Conservation (phyloP, 2,888 invertebrate genomes). For the Trilocha varians region DNA sequence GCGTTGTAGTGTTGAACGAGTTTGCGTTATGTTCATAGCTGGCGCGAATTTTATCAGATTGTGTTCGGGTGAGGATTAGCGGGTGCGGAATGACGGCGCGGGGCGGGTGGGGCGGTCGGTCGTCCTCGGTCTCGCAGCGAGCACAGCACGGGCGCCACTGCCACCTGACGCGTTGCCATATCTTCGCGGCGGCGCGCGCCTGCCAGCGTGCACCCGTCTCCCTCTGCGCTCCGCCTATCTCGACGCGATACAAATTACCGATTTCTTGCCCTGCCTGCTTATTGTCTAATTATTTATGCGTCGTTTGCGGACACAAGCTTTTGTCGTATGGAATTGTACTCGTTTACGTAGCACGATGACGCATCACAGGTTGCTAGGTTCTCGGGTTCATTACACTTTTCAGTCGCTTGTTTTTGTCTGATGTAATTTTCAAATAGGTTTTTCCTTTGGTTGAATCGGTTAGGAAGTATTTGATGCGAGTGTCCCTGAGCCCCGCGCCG, state of each 20-base stretch:
- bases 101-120: slow-evolving; percentile 43
- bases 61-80: slow-evolving; percentile 67
- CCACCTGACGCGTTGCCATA: slow-evolving; percentile 72
- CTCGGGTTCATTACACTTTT: slow-evolving; percentile 61
- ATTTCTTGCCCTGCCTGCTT: slow-evolving; percentile 69
- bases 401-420: slow-evolving; percentile 5
- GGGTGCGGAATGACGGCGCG: slow-evolving; percentile 42
- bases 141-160: slow-evolving; percentile 60
- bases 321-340: slow-evolving; percentile 59
- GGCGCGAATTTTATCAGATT: slow-evolving; percentile 73
- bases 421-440: background rate
- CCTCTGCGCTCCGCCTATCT: slow-evolving; percentile 63
- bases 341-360: slow-evolving; percentile 44
- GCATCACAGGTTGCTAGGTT: slow-evolving; percentile 51
- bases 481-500: background rate
- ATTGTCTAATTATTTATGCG: slow-evolving; percentile 72
- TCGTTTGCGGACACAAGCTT: slow-evolving; percentile 54
- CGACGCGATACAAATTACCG: slow-evolving; percentile 67
- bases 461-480: background rate
- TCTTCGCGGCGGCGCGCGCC: slow-evolving; percentile 55
- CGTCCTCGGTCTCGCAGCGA: slow-evolving; percentile 49
- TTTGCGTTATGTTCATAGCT: slow-evolving; percentile 71
- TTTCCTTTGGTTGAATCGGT: background rate
- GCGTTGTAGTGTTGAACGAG: slow-evolving; percentile 60
- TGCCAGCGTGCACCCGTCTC: slow-evolving; percentile 60